A percentile compares a stretch with the other conserved stretches of the same genome.
Conservation (phyloP, 2,797 vertebrate genomes). For the Characodon lateralis region DNA sequence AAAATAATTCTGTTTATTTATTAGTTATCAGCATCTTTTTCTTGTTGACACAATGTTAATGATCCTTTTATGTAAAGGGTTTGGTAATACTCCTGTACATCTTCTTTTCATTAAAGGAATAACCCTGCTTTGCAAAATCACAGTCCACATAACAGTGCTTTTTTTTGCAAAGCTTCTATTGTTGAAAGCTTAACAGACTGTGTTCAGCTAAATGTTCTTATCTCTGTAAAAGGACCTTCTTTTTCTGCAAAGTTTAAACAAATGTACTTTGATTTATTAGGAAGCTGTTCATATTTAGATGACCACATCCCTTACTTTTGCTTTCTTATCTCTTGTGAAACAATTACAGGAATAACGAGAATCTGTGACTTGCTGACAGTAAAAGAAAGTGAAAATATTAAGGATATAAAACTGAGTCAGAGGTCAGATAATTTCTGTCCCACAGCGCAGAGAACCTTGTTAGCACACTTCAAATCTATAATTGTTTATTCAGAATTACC, state of each 20-base stretch:
- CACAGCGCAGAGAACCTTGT: constrained; percentile 2
- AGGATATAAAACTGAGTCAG: constrained; percentile 22
- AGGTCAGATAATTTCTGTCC: constrained; percentile 16
- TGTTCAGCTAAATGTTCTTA: neutral
- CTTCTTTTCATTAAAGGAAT: constrained; percentile 3
- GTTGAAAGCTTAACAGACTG: constrained; percentile 25
- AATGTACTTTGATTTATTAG: constrained; percentile 49
- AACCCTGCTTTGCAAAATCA: neutral
- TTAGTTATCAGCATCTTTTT: neutral
- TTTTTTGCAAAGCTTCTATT: neutral
- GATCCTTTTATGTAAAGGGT: neutral
- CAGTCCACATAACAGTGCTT: neutral
- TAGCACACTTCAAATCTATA: constrained; percentile 5
- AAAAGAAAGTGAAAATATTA: constrained; percentile 65
- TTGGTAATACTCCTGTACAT: constrained; percentile 8
- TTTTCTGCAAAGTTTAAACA: constrained; percentile 15
- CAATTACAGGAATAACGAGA: constrained; percentile 72
- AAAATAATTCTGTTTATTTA: constrained; percentile 10
- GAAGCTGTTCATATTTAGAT: constrained; percentile 49
- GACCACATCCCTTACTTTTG: constrained; percentile 55
- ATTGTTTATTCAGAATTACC: constrained; percentile 12
- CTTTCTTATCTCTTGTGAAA: constrained; percentile 70
- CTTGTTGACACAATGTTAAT: neutral
- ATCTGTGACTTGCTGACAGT: constrained; percentile 45
- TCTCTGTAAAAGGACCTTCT: constrained; percentile 16